phyloP scores from a whole-genome alignment of 92 coral and sea anemone genomes.

The Umimayanthus chanpuru region DNA sequence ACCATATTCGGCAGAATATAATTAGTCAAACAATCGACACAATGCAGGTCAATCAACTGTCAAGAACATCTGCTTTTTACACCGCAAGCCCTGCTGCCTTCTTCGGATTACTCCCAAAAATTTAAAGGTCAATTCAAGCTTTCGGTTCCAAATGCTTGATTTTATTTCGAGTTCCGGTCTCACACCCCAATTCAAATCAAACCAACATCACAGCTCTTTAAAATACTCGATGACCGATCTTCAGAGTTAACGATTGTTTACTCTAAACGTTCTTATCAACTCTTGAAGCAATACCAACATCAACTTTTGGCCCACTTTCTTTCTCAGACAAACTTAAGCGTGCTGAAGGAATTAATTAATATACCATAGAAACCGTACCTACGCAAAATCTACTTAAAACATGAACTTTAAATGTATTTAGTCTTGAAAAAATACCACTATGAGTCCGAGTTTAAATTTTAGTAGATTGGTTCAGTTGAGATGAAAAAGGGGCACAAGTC shows the following conservation, averaged over 20 bases:
- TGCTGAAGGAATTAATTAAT: slow-evolving; percentile 8
- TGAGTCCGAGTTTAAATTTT: too few relatives aligned
- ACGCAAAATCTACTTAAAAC: slow-evolving; percentile 3
- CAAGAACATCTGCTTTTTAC: slow-evolving; percentile 29
- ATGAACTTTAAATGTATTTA: not conserved
- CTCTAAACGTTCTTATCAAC: not conserved
- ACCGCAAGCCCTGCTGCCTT: not conserved
- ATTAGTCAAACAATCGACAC: slow-evolving; percentile 61
- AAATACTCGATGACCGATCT: not conserved
- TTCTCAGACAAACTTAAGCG: slow-evolving; percentile 14
- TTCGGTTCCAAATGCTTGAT: not conserved
- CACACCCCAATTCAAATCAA: not conserved
- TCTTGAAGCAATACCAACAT: not conserved
- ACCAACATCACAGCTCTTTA: not conserved
- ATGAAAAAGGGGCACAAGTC: too few relatives aligned
- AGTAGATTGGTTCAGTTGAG: too few relatives aligned
- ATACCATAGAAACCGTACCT: not conserved
- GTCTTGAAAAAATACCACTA: not conserved
- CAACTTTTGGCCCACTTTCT: not conserved
- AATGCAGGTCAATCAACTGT: slow-evolving; percentile 43
- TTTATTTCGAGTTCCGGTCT: not conserved
- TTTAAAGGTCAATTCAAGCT: not conserved
- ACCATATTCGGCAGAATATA: slow-evolving; percentile 74
- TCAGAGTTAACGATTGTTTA: slow-evolving; percentile 4
- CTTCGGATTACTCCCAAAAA: not conserved